Evolutionary conservation across 2,113 vertebrate genomes (phyloP).

Genomic region (Cyprinodon brontotheroides): DNA sequence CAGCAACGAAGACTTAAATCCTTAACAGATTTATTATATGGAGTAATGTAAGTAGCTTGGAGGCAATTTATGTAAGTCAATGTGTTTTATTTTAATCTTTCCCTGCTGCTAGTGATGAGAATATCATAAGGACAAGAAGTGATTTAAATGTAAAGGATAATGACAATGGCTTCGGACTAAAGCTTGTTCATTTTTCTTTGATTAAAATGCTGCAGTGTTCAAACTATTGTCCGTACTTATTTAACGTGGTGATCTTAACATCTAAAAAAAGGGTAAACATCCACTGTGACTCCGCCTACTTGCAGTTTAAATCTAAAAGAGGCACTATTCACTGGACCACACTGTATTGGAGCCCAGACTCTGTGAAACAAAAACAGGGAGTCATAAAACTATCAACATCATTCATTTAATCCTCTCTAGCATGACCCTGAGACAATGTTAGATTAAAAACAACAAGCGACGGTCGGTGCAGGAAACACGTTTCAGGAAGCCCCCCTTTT

Average conservation of each 20-base stretch:
- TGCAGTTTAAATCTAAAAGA: conserved; percentile 39
- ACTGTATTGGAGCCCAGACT: conserved; percentile 43
- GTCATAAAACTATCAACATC: conserved; percentile 83
- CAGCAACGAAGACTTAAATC: neutral
- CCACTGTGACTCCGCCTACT: conserved; percentile 19
- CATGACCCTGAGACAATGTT: conserved; percentile 73
- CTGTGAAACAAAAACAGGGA: conserved; percentile 69
- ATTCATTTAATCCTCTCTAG: conserved; percentile 70
- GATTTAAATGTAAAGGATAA: too few relatives aligned
- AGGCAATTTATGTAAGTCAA: neutral
- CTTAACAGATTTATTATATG: neutral
- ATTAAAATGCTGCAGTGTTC: too few relatives aligned
- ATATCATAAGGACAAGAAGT: too few relatives aligned
- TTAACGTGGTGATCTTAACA: conserved; percentile 13
- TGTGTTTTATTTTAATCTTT: neutral
- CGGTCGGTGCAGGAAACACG: conserved; percentile 62
- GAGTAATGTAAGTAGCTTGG: neutral
- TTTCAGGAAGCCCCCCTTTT: conserved; percentile 61
- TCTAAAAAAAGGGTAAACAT: conserved; percentile 38
- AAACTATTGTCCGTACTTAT: conserved; percentile 12
- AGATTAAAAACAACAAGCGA: conserved; percentile 74
- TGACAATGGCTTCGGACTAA: neutral
- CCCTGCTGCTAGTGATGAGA: neutral
- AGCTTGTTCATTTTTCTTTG: neutral
- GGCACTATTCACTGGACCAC: conserved; percentile 37